phyloP scores from a whole-genome alignment of 1,140 invertebrate genomes.

The Musca vetustissima region DNA sequence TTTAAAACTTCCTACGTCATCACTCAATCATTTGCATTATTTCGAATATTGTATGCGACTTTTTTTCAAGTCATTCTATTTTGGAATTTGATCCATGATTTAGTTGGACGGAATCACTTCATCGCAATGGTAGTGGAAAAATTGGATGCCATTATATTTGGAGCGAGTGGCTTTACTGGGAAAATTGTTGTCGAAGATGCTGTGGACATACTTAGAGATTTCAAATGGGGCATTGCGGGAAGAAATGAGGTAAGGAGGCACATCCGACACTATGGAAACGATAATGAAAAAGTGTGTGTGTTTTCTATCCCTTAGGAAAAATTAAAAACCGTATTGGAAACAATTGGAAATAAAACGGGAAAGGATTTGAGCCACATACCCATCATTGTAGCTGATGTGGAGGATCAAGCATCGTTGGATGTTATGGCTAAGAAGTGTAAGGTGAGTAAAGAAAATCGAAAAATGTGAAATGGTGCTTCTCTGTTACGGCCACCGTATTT shows the following conservation, averaged over 20 bases:
- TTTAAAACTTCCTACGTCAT: no score
- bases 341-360: slow-evolving; percentile 56
- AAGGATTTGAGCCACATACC: slow-evolving; percentile 62
- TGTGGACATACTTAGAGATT: slow-evolving; percentile 57
- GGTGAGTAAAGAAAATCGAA: not conserved
- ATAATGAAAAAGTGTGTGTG: not conserved
- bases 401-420: slow-evolving; percentile 67
- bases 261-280: not conserved
- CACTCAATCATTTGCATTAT: no score
- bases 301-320: slow-evolving; percentile 64
- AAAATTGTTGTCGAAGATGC: slow-evolving; percentile 68
- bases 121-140: slow-evolving; percentile 34
- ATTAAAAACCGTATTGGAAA: slow-evolving; percentile 63
- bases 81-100: no score
- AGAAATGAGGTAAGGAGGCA: slow-evolving; percentile 24
- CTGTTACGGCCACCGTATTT: no score
- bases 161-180: slow-evolving; percentile 82
- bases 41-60: no score
- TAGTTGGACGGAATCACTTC: no score
- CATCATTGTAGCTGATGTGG: slow-evolving; percentile 74
- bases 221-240: slow-evolving; percentile 32
- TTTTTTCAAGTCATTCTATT: no score
- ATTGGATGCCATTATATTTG: slow-evolving; percentile 73
- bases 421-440: slow-evolving; percentile 68
- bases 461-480: no score